Evolutionary conservation across 1,140 invertebrate genomes (phyloP).

Genomic region (Globodera rostochiensis): DNA sequence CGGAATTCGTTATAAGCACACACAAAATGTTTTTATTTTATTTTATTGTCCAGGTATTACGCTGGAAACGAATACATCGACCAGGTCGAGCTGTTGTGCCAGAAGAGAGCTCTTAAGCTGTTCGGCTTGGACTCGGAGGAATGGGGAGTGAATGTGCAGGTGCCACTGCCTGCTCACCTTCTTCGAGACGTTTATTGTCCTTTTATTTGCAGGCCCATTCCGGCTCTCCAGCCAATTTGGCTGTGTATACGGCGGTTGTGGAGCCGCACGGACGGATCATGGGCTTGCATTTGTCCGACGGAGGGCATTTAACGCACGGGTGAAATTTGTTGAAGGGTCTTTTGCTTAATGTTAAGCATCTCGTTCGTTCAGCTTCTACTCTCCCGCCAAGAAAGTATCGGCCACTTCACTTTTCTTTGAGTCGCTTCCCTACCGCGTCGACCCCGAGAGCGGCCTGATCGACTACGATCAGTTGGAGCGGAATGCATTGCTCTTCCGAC

Average conservation of each 20-base stretch:
- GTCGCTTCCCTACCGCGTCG: slow-evolving; percentile 94
- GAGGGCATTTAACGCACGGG: slow-evolving; percentile 77
- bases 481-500: slow-evolving; percentile 83
- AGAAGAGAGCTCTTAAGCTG: slow-evolving; percentile 82
- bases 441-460: slow-evolving; percentile 83
- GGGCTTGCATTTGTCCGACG: slow-evolving; percentile 91
- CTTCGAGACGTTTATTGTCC: slow-evolving; percentile 81
- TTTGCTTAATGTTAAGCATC: slow-evolving; percentile 15
- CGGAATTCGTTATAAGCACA: background rate
- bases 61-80: slow-evolving; percentile 97
- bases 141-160: slow-evolving; percentile 98
- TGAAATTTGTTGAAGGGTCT: slow-evolving; percentile 56
- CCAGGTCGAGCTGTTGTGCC: slow-evolving; percentile 84
- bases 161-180: slow-evolving; percentile 82
- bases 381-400: slow-evolving; percentile 86
- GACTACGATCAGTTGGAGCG: slow-evolving; percentile 86
- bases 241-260: slow-evolving; percentile 74
- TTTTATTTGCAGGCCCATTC: slow-evolving; percentile 96
- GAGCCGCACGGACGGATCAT: slow-evolving; percentile 92
- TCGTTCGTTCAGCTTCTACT: slow-evolving; percentile 86
- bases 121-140: slow-evolving; percentile 80
- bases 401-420: slow-evolving; percentile 97
- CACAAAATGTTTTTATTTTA: background rate
- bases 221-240: slow-evolving; percentile 95
- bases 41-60: slow-evolving; percentile 76